Conservation (phyloP, 2,113 vertebrate species). For the Cavia aperea region DNA sequence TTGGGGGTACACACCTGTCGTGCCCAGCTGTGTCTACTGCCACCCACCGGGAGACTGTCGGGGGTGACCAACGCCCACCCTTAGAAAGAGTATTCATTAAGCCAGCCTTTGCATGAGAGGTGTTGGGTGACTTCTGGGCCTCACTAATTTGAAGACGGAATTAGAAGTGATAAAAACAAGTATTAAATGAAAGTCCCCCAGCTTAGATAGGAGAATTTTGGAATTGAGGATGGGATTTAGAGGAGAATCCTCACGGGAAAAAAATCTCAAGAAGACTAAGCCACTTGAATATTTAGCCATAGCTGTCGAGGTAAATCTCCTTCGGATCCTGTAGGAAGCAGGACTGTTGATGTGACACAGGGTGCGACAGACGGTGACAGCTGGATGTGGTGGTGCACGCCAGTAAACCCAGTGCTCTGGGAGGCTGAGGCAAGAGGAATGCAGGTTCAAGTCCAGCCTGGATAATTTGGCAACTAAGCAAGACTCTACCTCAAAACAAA, state of each 20-base stretch:
- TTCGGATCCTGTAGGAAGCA: background rate
- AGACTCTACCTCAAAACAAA: background rate
- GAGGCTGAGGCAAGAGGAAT: background rate
- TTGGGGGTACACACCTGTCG: background rate
- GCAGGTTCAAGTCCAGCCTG: background rate
- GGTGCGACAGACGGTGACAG: background rate
- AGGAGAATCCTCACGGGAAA: background rate
- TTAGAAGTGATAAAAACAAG: slow-evolving; percentile 31
- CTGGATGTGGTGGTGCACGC: background rate
- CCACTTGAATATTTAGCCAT: background rate
- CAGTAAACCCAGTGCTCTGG: background rate
- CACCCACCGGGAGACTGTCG: background rate
- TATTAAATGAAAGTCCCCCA: slow-evolving; percentile 12
- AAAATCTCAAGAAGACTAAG: background rate
- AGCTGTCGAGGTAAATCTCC: background rate
- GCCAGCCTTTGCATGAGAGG: slow-evolving; percentile 1
- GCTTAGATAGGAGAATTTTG: slow-evolving; percentile 11
- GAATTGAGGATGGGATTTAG: slow-evolving; percentile 42
- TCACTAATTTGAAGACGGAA: background rate
- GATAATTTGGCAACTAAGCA: background rate
- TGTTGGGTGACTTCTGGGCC: background rate
- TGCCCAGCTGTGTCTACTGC: background rate
- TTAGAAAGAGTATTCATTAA: slow-evolving; percentile 2
- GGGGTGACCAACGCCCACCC: background rate
- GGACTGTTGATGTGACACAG: background rate